These are phyloP conservation scores for Charanyca ferruginea DNA, from an alignment of 2,888 invertebrate species.

Conservation along the genomic window DNA sequence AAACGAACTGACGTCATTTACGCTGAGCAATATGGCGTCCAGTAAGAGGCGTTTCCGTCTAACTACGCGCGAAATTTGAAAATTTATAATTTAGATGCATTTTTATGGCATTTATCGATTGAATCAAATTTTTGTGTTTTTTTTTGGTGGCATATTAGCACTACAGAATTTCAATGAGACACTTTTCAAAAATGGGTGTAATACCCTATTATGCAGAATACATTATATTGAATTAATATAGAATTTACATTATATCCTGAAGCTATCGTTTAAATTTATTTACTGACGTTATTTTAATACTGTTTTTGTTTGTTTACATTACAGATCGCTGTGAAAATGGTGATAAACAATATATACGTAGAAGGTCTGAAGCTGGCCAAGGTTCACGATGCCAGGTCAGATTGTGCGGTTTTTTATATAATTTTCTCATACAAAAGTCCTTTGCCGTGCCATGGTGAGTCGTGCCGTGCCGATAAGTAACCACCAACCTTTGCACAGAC, in stretches of 20 bases:
- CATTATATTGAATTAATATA: not conserved
- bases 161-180: too few relatives aligned
- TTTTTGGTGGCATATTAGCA: too few relatives aligned
- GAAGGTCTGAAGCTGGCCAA: constrained; percentile 89
- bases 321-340: constrained; percentile 84
- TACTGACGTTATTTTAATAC: not conserved
- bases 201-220: not conserved
- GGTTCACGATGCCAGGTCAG: constrained; percentile 90
- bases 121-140: too few relatives aligned
- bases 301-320: constrained; percentile 60
- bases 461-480: too few relatives aligned
- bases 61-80: too few relatives aligned
- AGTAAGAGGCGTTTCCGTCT: too few relatives aligned
- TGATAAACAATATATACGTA: constrained; percentile 88
- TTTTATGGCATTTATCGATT: too few relatives aligned
- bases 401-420: constrained; percentile 3
- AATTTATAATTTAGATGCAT: too few relatives aligned
- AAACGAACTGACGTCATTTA: too few relatives aligned
- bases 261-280: not conserved
- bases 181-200: too few relatives aligned
- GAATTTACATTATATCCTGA: not conserved
- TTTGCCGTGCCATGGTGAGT: not conserved
- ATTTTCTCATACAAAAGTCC: not conserved
- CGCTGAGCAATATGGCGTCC: too few relatives aligned
- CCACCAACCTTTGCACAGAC: not conserved